Conservation (phyloP, 2,888 invertebrate genomes). For the Aphodius sticticus region DNA sequence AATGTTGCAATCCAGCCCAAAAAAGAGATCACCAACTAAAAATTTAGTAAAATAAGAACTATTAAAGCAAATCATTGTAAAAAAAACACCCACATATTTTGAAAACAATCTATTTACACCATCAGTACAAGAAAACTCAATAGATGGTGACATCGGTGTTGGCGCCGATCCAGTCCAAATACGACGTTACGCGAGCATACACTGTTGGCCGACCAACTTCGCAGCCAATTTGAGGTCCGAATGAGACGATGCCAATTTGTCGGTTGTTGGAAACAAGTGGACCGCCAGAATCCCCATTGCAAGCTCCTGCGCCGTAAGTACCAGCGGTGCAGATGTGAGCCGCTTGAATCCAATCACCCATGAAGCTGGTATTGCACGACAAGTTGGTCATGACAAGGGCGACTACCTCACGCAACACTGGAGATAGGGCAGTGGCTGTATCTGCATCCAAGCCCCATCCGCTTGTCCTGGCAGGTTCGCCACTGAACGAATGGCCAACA, state of each 20-base stretch:
- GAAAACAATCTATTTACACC: neutral
- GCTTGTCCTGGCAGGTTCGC: constrained; percentile 57
- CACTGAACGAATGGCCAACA: constrained; percentile 53
- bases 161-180: constrained; percentile 49
- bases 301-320: constrained; percentile 58
- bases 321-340: constrained; percentile 63
- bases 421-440: neutral
- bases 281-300: constrained; percentile 60
- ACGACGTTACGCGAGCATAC: constrained; percentile 48
- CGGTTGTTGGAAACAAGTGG: neutral
- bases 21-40: too few species aligned
- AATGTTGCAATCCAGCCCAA: too few species aligned
- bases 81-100: neutral
- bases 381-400: constrained; percentile 15
- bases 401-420: constrained; percentile 10
- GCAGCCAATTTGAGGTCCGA: constrained; percentile 45
- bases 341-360: constrained; percentile 53
- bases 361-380: constrained; percentile 59
- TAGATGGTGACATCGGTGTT: constrained; percentile 36
- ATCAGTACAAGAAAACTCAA: neutral
- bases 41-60: too few species aligned
- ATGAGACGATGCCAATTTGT: constrained; percentile 34
- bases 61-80: neutral
- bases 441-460: constrained; percentile 62
- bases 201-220: constrained; percentile 49